Conservation (phyloP, 2,797 vertebrate genomes). For the Pelochelys cantorii region DNA sequence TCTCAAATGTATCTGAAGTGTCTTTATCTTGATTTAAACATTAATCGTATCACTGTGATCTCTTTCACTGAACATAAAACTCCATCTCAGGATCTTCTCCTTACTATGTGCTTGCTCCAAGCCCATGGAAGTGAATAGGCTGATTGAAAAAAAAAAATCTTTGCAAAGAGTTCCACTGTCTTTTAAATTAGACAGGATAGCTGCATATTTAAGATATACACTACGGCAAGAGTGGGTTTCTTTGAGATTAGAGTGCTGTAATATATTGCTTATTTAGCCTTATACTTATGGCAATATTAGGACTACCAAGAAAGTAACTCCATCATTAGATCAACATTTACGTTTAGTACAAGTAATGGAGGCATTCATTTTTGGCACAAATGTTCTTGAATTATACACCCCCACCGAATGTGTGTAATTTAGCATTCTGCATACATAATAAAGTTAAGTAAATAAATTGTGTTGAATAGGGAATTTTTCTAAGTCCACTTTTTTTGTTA, state of each 20-base stretch:
- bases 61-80: not conserved
- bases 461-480: not conserved
- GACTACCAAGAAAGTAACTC: not conserved
- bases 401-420: not conserved
- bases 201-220: not conserved
- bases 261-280: not conserved
- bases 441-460: rapidly evolving
- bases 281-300: not conserved
- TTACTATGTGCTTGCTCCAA: not conserved
- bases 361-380: not conserved
- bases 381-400: not conserved
- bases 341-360: not conserved
- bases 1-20: not conserved
- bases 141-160: not conserved
- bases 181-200: not conserved
- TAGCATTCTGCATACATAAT: not conserved
- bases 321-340: not conserved
- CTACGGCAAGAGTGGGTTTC: not conserved
- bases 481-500: not conserved
- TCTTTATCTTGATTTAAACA: not conserved
- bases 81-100: not conserved
- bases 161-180: not conserved
- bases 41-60: not conserved
- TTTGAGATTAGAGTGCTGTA: not conserved
- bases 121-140: conserved; percentile 6